Conservation (phyloP, 2,888 invertebrate species). For the Adelphocoris suturalis region DNA sequence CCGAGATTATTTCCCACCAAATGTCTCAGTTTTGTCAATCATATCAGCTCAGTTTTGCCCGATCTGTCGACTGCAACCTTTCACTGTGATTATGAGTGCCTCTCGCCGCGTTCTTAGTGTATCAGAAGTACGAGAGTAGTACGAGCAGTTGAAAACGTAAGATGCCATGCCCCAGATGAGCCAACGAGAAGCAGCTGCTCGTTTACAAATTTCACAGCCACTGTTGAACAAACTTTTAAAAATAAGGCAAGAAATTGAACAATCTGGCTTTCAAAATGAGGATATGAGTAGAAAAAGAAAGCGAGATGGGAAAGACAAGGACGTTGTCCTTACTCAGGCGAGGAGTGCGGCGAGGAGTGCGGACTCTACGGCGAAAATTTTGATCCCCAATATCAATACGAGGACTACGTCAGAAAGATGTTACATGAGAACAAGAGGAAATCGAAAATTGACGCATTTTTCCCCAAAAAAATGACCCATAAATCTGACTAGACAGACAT, state of each 20-base stretch:
- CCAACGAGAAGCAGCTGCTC: conserved; percentile 6
- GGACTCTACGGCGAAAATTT: too few species aligned
- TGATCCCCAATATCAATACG: too few species aligned
- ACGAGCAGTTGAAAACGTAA: not conserved
- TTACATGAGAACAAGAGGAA: too few species aligned
- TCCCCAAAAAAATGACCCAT: too few species aligned
- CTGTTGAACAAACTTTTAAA: conserved; percentile 35
- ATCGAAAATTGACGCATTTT: too few species aligned
- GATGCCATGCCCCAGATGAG: conserved; percentile 26
- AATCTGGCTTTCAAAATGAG: not conserved
- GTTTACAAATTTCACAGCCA: not conserved
- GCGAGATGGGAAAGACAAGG: not conserved
- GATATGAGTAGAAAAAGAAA: not conserved
- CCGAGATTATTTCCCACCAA: conserved; percentile 14
- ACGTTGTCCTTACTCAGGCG: not conserved
- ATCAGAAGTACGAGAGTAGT: not conserved
- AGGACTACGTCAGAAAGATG: too few species aligned
- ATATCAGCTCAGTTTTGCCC: conserved; percentile 9
- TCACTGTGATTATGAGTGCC: not conserved
- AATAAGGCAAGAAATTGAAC: conserved; percentile 30
- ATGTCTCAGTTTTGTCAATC: not conserved
- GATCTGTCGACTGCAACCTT: conserved; percentile 18
- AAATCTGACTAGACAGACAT: too few species aligned
- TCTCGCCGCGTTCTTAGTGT: not conserved
- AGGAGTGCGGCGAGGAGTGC: too few species aligned